These are phyloP conservation scores for Meteorus cinctellus DNA, from an alignment of 2,888 invertebrate species.

Conservation along the genomic window DNA sequence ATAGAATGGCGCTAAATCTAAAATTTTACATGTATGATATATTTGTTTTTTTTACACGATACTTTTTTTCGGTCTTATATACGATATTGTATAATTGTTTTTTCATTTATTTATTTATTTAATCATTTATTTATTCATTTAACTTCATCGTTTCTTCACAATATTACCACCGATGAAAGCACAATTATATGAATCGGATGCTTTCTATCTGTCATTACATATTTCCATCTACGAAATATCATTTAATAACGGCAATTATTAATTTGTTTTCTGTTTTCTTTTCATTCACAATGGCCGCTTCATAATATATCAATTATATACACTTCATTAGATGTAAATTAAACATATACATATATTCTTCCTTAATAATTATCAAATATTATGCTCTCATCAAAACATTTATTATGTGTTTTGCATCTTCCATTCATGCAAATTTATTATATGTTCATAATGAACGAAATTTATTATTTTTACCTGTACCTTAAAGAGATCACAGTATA, in stretches of 20 bases:
- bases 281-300: constrained; percentile 48
- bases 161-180: constrained; percentile 43
- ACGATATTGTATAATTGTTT: constrained; percentile 24
- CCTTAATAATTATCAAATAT: constrained; percentile 54
- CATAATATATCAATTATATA: constrained; percentile 65
- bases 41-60: constrained; percentile 56
- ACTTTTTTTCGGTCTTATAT: constrained; percentile 42
- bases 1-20: constrained; percentile 70
- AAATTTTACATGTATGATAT: constrained; percentile 69
- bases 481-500: constrained; percentile 73
- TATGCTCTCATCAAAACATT: constrained; percentile 56
- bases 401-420: constrained; percentile 43
- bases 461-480: constrained; percentile 59
- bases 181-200: constrained; percentile 38
- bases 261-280: constrained; percentile 41
- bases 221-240: constrained; percentile 47
- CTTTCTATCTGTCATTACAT: constrained; percentile 40
- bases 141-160: constrained; percentile 33
- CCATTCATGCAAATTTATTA: constrained; percentile 43
- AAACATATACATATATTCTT: constrained; percentile 57
- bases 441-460: constrained; percentile 50
- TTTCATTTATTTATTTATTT: constrained; percentile 39
- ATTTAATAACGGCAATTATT: constrained; percentile 44
- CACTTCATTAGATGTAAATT: constrained; percentile 60
- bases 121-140: constrained; percentile 33